Evolutionary conservation across 2,113 vertebrate genomes (phyloP).

Genomic region (Macrotus californicus): DNA sequence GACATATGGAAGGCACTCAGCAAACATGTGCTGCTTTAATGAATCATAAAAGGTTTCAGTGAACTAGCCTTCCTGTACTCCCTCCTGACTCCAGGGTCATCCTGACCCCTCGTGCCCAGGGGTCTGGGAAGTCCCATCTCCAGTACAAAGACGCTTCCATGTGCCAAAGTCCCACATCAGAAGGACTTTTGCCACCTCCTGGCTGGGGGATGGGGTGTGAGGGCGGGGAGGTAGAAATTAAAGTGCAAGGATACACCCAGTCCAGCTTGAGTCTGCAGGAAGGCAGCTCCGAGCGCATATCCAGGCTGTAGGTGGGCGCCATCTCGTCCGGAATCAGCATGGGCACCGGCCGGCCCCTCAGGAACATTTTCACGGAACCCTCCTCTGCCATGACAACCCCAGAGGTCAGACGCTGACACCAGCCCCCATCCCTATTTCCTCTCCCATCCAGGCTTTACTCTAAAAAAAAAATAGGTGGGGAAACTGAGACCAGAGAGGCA

Average conservation of each 20-base stretch:
- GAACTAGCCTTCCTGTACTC: background rate
- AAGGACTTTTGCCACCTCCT: background rate
- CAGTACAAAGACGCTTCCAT: background rate
- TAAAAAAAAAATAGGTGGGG: background rate
- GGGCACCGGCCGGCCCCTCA: slow-evolving; percentile 89
- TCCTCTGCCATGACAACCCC: slow-evolving; percentile 82
- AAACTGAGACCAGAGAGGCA: slow-evolving; percentile 14
- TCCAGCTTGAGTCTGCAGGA: slow-evolving; percentile 87
- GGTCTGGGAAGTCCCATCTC: background rate
- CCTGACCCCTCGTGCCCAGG: background rate
- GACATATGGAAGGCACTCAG: background rate
- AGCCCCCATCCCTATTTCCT: background rate
- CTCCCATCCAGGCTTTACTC: background rate
- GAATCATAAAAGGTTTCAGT: background rate
- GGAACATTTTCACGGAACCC: slow-evolving; percentile 91
- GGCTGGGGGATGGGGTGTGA: too few relatives aligned
- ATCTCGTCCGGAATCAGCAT: slow-evolving; percentile 86
- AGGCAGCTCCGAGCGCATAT: slow-evolving; percentile 82
- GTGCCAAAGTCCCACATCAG: background rate
- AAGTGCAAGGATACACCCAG: slow-evolving; percentile 92
- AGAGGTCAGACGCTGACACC: background rate
- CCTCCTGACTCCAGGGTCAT: background rate
- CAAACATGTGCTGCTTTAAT: background rate
- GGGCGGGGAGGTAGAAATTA: background rate
- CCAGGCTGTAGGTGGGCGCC: slow-evolving; percentile 85